Conservation (phyloP, 2,113 vertebrate genomes). For the Phasianus colchicus region DNA sequence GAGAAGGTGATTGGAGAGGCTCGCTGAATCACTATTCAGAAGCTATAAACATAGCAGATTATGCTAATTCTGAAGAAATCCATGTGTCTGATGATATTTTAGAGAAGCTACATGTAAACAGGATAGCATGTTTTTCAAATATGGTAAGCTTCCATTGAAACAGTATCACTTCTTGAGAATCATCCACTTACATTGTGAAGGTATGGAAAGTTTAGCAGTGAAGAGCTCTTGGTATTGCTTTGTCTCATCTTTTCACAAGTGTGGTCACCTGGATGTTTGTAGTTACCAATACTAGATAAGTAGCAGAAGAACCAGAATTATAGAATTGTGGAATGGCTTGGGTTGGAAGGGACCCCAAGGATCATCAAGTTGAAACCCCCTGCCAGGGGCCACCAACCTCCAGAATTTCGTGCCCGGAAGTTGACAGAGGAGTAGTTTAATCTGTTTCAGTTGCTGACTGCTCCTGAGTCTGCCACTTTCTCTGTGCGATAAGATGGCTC, state of each 20-base stretch:
- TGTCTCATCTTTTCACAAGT: not conserved
- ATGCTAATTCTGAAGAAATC: slow-evolving; percentile 93
- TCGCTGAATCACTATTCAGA: slow-evolving; percentile 93
- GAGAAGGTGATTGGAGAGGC: slow-evolving; percentile 87
- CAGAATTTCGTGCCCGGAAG: not conserved
- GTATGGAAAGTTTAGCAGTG: not conserved
- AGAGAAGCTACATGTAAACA: slow-evolving; percentile 93
- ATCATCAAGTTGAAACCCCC: too few species aligned
- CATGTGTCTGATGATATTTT: slow-evolving; percentile 81
- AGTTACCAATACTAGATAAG: not conserved
- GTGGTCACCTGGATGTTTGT: not conserved
- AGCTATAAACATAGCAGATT: slow-evolving; percentile 92
- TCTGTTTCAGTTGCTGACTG: not conserved
- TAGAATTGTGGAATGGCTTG: too few species aligned
- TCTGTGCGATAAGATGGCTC: not conserved
- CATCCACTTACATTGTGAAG: not conserved
- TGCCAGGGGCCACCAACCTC: too few species aligned
- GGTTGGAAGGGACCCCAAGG: too few species aligned
- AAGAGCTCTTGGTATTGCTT: not conserved
- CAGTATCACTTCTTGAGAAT: not conserved
- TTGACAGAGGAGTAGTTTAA: not conserved
- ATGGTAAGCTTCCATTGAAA: slow-evolving; percentile 80
- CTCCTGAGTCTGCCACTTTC: not conserved
- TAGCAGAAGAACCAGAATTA: not conserved
- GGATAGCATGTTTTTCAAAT: slow-evolving; percentile 91